Evolutionary conservation across 2,113 vertebrate genomes (phyloP), one percentile per base, ranked within the genome.

Genomic region (Peromyscus leucopus): DNA sequence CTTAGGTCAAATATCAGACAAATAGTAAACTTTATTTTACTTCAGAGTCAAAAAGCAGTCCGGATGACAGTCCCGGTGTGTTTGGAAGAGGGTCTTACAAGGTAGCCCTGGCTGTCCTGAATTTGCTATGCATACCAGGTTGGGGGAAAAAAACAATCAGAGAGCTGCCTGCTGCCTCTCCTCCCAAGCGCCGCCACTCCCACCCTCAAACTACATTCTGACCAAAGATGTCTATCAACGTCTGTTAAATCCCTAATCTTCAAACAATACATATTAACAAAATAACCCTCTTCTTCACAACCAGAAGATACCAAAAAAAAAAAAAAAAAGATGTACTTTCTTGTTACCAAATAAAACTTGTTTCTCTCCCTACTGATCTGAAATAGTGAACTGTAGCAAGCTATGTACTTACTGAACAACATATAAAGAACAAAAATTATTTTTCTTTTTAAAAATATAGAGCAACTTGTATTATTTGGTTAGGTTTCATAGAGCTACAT

Each of bases 1-100:
- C 94, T 75, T 69, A 80, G 4, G 6, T 88, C 33, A 87, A 90
- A 82, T 78, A 88, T 46, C 46, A 93, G 69, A n/a, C n/a, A 93
- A 85, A 96, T 89, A 65, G 79, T 92, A 72, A 93, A 95, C 36
- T 79, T 88, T 94, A 95, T 39, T 39, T 93, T 90, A 92, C 39
- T 71, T 7, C 59, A 94, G 16, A 78, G 9, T 85, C 59, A 94
- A 91, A n/a, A 85, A 92, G n/a, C 24, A 82, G 94, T 90, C 80
- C 6, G 51, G 72, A 80, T 39, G 48, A 74, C 9, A 93, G 21
- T n/a, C 55, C n/a, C 57, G 9, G 7, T 9, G n/a, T 61, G 36
- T 42, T 93, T 48, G 93, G 33, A 21, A 67, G 24, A 59, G 24
- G 3, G 7, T 61, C 80, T 83, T n/a, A 63, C 15, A n/a, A 42